Conservation (phyloP, 37 sponge, comb jelly and placozoan species). For the Aphrocallistes beatrix region DNA sequence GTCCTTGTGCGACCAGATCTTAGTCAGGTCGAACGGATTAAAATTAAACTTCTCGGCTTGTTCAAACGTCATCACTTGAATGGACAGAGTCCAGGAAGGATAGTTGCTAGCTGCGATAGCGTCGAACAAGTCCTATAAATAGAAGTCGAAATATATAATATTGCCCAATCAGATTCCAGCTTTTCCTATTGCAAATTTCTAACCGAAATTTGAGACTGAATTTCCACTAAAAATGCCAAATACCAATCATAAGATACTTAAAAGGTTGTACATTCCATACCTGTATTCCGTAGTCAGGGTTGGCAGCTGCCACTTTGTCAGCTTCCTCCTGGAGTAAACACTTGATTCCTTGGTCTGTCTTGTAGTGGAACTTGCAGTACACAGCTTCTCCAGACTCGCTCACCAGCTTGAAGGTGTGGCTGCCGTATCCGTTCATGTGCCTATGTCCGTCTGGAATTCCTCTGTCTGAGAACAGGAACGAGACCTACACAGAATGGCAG, state of each 20-base stretch:
- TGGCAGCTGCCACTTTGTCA: constrained; percentile 29
- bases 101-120: constrained; percentile 49
- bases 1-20: constrained; percentile 73
- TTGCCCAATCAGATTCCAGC: too few species aligned
- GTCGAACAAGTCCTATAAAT: constrained; percentile 46
- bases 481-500: constrained; percentile 21
- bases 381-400: constrained; percentile 37
- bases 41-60: constrained; percentile 49
- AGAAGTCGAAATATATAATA: neutral
- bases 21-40: constrained; percentile 82
- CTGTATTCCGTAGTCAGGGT: constrained; percentile 64
- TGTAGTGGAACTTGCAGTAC: constrained; percentile 84
- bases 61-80: constrained; percentile 79
- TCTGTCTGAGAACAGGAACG: constrained; percentile 71
- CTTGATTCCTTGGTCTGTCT: constrained; percentile 63
- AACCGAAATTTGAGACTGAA: too few species aligned
- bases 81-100: constrained; percentile 66
- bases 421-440: constrained; percentile 77
- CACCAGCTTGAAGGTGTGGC: constrained; percentile 76
- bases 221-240: too few species aligned
- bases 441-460: constrained; percentile 78
- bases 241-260: too few species aligned
- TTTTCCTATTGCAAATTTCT: too few species aligned
- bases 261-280: too few species aligned
- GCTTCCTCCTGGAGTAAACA: constrained; percentile 38